Evolutionary conservation across 2,888 invertebrate species (phyloP).

Genomic region (Patella ulyssiponensis): DNA sequence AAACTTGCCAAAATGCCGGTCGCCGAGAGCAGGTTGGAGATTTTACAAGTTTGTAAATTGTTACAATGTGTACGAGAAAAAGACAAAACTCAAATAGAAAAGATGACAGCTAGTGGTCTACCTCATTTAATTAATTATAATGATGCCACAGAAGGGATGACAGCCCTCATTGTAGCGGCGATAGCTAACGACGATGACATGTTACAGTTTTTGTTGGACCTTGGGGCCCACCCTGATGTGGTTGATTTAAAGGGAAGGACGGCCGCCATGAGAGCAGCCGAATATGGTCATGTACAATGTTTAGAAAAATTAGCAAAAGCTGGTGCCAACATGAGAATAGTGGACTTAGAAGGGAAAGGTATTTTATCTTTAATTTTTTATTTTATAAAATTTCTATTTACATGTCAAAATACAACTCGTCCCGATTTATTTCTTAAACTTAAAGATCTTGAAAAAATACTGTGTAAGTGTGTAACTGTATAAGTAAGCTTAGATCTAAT

Average conservation of each 20-base stretch:
- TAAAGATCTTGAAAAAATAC: too few relatives aligned
- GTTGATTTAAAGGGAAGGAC: slow-evolving; percentile 70
- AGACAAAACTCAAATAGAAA: slow-evolving; percentile 67
- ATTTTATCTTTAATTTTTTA: too few relatives aligned
- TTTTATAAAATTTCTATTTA: too few relatives aligned
- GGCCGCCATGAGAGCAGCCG: slow-evolving; percentile 71
- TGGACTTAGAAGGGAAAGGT: slow-evolving; percentile 71
- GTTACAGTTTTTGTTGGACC: slow-evolving; percentile 67
- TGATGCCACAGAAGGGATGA: slow-evolving; percentile 68
- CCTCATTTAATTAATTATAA: slow-evolving; percentile 71
- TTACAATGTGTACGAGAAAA: slow-evolving; percentile 71
- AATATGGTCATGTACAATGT: slow-evolving; percentile 71
- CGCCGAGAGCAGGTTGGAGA: slow-evolving; percentile 69
- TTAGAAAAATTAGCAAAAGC: slow-evolving; percentile 65
- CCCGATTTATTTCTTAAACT: too few relatives aligned
- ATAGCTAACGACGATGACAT: slow-evolving; percentile 71
- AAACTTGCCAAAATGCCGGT: slow-evolving; percentile 62
- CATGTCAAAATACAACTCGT: too few relatives aligned
- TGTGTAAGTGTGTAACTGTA: too few relatives aligned
- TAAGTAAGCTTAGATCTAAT: too few relatives aligned
- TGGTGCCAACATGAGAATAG: slow-evolving; percentile 68
- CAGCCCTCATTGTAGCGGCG: slow-evolving; percentile 70
- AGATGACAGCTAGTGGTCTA: slow-evolving; percentile 68
- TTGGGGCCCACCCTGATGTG: slow-evolving; percentile 72
- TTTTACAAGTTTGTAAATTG: slow-evolving; percentile 71